Evolutionary conservation across 1,140 invertebrate genomes (phyloP).

Genomic region (Lepidurus packardi): DNA sequence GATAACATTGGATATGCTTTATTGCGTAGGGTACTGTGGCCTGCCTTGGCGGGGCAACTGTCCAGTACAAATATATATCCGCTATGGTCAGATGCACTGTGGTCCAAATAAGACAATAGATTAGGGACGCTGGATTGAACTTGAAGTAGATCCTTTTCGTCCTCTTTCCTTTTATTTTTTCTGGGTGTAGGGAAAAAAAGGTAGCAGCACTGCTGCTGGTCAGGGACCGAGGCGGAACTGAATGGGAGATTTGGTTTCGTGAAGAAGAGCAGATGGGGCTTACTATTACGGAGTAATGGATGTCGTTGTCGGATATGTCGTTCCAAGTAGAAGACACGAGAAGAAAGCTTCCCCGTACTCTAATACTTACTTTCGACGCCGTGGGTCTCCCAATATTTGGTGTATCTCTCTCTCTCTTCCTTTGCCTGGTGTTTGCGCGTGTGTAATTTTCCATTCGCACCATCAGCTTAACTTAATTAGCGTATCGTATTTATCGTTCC

Average conservation of each 20-base stretch:
- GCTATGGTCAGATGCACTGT: conserved; percentile 1
- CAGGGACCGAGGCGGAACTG: not conserved
- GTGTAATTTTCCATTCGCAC: conserved; percentile 15
- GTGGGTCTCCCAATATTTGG: not conserved
- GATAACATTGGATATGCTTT: not conserved
- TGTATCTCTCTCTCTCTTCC: not conserved
- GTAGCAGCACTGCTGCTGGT: not conserved
- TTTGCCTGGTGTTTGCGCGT: not conserved
- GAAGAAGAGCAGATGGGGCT: conserved; percentile 13
- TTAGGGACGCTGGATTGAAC: conserved; percentile 17
- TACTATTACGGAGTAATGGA: conserved; percentile 9
- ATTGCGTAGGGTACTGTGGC: not conserved
- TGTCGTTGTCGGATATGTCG: conserved; percentile 1
- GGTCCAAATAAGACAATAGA: conserved; percentile 11
- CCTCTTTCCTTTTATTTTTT: not conserved
- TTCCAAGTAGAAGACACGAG: not conserved
- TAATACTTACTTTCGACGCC: not conserved
- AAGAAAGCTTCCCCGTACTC: not conserved
- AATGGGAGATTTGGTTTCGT: conserved; percentile 21
- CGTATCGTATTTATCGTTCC: not conserved
- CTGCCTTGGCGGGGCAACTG: not conserved
- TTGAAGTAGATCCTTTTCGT: conserved; percentile 9
- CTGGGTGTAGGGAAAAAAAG: not conserved
- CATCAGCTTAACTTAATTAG: conserved; percentile 20
- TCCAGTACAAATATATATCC: not conserved